Percentiles rank a stretch among this genome's conserved stretches.
Conservation (phyloP, 92 coral and sea anemone species). For the Siderastrea radians region DNA sequence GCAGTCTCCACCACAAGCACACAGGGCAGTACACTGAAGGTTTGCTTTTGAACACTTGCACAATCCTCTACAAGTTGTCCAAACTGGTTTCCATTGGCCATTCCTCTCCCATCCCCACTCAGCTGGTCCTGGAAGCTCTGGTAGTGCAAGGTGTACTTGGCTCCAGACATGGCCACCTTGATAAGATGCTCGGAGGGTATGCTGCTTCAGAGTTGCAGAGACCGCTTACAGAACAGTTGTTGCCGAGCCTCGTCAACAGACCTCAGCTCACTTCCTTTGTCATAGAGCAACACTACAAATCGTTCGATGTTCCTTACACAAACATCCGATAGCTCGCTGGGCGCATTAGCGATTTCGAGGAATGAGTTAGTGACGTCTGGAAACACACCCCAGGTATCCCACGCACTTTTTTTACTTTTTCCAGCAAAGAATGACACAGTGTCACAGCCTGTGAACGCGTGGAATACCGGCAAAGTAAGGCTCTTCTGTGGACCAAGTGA, state of each 20-base stretch:
- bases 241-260: conserved; percentile 27
- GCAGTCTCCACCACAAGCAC: conserved; percentile 25
- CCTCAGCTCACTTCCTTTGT: background rate
- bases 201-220: conserved; percentile 11
- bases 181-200: conserved; percentile 12
- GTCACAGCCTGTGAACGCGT: conserved; percentile 58
- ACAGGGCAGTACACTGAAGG: conserved; percentile 19
- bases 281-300: conserved; percentile 13
- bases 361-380: conserved; percentile 34
- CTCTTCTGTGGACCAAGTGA: conserved; percentile 68
- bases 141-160: background rate
- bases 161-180: conserved; percentile 45
- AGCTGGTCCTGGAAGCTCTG: conserved; percentile 13
- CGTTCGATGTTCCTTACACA: background rate
- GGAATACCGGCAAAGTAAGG: conserved; percentile 59
- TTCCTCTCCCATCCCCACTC: conserved; percentile 22
- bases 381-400: conserved; percentile 55
- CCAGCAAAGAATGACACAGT: conserved; percentile 59
- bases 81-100: conserved; percentile 22
- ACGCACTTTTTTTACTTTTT: conserved; percentile 50
- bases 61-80: conserved; percentile 27
- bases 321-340: background rate
- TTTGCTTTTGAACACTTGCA: conserved; percentile 33
- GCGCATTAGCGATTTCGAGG: background rate
- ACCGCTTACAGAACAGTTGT: conserved; percentile 14